A percentile compares a stretch with the other conserved stretches of the same genome.
Conservation (phyloP, 2,797 vertebrate genomes). For the Paramormyrops hopkinsi region DNA sequence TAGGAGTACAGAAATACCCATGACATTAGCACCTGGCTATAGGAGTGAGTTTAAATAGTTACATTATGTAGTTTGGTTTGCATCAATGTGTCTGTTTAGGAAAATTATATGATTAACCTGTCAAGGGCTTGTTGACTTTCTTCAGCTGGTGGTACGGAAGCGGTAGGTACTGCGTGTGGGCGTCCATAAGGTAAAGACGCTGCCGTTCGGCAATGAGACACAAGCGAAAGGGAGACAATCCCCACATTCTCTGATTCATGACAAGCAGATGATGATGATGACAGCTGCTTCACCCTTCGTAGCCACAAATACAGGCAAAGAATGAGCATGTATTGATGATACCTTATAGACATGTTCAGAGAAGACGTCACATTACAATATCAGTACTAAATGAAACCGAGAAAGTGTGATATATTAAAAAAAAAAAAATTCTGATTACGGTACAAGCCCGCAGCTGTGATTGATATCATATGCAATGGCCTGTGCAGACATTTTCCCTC, state of each 20-base stretch:
- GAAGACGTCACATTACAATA: neutral
- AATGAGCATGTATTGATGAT: neutral
- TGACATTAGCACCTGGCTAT: neutral
- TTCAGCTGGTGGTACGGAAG: neutral
- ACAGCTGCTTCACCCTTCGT: neutral
- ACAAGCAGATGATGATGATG: neutral
- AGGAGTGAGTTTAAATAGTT: neutral
- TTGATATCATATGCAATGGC: neutral
- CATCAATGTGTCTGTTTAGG: neutral
- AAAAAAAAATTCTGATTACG: slow-evolving; percentile 4
- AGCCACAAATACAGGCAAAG: neutral
- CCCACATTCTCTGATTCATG: neutral
- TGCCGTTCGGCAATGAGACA: neutral
- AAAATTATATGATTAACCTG: neutral
- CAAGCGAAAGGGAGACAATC: neutral
- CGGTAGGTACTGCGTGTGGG: neutral
- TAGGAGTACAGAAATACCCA: neutral
- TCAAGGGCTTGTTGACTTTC: neutral
- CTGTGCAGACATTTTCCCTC: neutral
- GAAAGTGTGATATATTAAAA: slow-evolving; percentile 7
- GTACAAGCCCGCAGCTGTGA: neutral
- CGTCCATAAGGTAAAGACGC: neutral
- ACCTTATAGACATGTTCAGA: slow-evolving; percentile 8
- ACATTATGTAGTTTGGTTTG: neutral
- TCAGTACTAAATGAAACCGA: slow-evolving; percentile 17